phyloP scores from a whole-genome alignment of 1,140 invertebrate species.

The Drosophila varians region DNA sequence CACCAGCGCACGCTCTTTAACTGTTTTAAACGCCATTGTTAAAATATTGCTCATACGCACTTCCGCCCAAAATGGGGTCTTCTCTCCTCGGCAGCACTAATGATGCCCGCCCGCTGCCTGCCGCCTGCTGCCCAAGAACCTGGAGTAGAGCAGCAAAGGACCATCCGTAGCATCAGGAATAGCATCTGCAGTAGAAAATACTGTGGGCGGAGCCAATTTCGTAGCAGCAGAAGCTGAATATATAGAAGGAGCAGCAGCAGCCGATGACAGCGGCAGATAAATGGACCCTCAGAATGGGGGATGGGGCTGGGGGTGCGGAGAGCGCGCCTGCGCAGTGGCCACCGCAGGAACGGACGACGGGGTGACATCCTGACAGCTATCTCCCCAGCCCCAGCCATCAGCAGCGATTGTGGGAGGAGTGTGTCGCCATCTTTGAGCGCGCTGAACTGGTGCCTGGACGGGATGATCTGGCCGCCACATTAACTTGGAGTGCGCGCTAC shows the following conservation, averaged over 20 bases:
- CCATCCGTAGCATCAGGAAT: slow-evolving; percentile 2
- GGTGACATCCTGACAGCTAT: slow-evolving; percentile 43
- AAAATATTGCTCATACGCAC: slow-evolving; percentile 82
- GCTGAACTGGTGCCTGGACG: slow-evolving; percentile 40
- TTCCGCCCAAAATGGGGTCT: slow-evolving; percentile 77
- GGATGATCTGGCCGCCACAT: slow-evolving; percentile 61
- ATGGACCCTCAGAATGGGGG: slow-evolving; percentile 16
- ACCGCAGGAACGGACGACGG: slow-evolving; percentile 38
- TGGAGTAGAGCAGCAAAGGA: slow-evolving; percentile 11
- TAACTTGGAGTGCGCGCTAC: slow-evolving; percentile 78
- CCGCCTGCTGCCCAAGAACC: slow-evolving; percentile 53
- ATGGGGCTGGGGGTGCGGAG: slow-evolving; percentile 18
- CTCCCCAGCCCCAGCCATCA: neutral
- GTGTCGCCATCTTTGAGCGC: slow-evolving; percentile 73
- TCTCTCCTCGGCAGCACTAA: slow-evolving; percentile 72
- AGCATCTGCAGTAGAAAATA: slow-evolving; percentile 30
- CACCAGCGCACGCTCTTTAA: slow-evolving; percentile 62
- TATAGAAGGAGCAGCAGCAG: slow-evolving; percentile 35
- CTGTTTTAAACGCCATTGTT: slow-evolving; percentile 82
- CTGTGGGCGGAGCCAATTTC: slow-evolving; percentile 37
- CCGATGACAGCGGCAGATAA: slow-evolving; percentile 58
- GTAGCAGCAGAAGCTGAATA: neutral
- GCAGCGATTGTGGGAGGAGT: slow-evolving; percentile 57
- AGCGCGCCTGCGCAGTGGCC: slow-evolving; percentile 70
- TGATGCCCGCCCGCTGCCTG: slow-evolving; percentile 62